Evolutionary conservation across 2,113 vertebrate species (phyloP).

Genomic region (Promerops cafer): DNA sequence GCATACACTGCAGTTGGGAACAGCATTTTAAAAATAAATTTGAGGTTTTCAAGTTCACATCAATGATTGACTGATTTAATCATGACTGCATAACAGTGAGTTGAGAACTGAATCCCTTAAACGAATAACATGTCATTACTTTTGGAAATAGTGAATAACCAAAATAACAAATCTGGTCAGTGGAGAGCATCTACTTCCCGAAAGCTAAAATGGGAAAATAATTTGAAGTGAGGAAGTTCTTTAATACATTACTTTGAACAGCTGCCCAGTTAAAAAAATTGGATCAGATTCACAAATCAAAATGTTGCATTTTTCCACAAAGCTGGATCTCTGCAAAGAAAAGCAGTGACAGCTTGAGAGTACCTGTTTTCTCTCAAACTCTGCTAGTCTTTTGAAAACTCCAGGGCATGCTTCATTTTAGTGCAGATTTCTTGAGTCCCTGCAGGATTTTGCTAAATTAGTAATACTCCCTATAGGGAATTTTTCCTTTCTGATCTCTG

Average conservation of each 20-base stretch:
- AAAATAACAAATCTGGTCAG: not conserved
- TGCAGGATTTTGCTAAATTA: not conserved
- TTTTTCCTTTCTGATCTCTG: not conserved
- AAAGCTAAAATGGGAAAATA: not conserved
- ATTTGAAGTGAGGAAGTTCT: not conserved
- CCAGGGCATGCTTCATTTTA: not conserved
- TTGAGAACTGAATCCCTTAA: not conserved
- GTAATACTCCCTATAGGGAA: not conserved
- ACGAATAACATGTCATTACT: not conserved
- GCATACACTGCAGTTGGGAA: not conserved
- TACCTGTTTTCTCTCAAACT: slow-evolving; percentile 7
- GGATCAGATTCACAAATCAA: not conserved
- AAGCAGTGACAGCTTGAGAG: not conserved
- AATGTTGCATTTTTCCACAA: not conserved
- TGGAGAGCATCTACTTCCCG: not conserved
- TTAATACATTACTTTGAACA: not conserved
- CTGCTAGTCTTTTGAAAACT: not conserved
- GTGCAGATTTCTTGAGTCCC: not conserved
- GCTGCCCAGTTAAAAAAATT: not conserved
- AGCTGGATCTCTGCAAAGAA: not conserved
- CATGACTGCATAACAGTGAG: not conserved
- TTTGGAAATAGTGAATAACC: not conserved
- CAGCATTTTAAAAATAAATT: not conserved
- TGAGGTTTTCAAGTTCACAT: not conserved
- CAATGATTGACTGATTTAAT: not conserved